phyloP scores from a whole-genome alignment of 2,797 vertebrate genomes.

The Cephalopachus bancanus region DNA sequence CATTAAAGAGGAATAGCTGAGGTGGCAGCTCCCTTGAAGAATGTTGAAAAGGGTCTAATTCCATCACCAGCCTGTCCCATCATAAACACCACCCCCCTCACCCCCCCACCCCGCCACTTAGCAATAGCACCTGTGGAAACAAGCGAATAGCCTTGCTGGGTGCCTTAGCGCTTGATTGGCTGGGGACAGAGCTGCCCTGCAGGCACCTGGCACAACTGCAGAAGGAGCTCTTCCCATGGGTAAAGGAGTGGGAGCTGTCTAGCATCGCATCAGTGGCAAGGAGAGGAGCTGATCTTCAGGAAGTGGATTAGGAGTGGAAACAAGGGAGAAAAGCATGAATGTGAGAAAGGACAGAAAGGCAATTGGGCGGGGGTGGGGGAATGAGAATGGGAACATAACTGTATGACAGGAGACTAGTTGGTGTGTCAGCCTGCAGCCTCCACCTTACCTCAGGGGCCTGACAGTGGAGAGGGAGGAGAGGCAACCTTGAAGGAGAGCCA shows the following conservation, averaged over 20 bases:
- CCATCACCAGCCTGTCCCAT: neutral
- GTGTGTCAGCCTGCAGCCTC: neutral
- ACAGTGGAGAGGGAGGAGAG: accelerated
- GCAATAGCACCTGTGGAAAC: conserved; percentile 54
- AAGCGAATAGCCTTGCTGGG: neutral
- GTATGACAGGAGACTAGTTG: too few species aligned
- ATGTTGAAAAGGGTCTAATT: conserved; percentile 1
- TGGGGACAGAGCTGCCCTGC: neutral
- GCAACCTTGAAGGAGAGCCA: neutral
- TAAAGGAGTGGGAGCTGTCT: neutral
- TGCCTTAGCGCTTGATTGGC: neutral
- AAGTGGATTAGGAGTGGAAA: neutral
- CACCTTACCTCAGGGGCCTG: neutral
- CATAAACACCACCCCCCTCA: neutral
- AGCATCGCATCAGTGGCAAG: neutral
- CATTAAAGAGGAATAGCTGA: conserved; percentile 65
- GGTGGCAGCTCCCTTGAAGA: conserved; percentile 31
- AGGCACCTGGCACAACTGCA: neutral
- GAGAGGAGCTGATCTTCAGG: neutral
- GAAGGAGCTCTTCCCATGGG: neutral
- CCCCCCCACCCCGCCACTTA: neutral
- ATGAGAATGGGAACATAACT: neutral
- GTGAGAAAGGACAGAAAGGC: neutral
- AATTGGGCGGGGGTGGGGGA: neutral
- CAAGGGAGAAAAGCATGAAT: neutral